Percentiles rank a stretch among this genome's conserved stretches.
Conservation (phyloP, 2,797 vertebrate genomes). For the Novumbra hubbsi region DNA sequence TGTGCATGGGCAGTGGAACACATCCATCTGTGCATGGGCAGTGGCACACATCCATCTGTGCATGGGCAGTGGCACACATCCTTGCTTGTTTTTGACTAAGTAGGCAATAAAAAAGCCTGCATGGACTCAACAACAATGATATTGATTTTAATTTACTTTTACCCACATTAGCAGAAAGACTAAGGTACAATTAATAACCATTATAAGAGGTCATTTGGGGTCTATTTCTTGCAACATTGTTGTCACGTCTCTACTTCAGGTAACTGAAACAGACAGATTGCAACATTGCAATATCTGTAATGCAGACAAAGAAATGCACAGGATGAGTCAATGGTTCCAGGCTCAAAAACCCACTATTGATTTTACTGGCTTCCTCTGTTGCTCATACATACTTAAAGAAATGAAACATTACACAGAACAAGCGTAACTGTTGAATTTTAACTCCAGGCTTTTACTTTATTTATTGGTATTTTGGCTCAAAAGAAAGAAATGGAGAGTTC, state of each 20-base stretch:
- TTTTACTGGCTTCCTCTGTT: background rate
- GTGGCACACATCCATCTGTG: no score
- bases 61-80: no score
- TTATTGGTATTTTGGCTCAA: no score
- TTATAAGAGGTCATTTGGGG: background rate
- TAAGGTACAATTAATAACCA: background rate
- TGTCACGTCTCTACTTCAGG: background rate
- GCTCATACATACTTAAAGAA: background rate
- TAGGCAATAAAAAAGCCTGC: constrained; percentile 4
- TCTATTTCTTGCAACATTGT: background rate
- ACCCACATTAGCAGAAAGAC: background rate
- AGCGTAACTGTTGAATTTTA: background rate
- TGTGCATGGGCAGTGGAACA: no score
- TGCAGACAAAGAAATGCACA: constrained; percentile 1
- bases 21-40: no score
- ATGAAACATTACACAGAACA: background rate
- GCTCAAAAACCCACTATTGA: constrained; percentile 6
- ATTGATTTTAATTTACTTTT: constrained; percentile 1
- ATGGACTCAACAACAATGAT: background rate
- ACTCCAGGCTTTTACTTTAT: background rate
- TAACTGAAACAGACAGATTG: background rate
- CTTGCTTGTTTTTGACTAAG: background rate
- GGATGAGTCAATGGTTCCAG: background rate
- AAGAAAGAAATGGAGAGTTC: no score
- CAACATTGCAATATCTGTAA: background rate